A percentile compares a stretch with the other conserved stretches of the same genome.
Conservation (phyloP, 2,797 vertebrate species). For the Denticeps clupeoides region DNA sequence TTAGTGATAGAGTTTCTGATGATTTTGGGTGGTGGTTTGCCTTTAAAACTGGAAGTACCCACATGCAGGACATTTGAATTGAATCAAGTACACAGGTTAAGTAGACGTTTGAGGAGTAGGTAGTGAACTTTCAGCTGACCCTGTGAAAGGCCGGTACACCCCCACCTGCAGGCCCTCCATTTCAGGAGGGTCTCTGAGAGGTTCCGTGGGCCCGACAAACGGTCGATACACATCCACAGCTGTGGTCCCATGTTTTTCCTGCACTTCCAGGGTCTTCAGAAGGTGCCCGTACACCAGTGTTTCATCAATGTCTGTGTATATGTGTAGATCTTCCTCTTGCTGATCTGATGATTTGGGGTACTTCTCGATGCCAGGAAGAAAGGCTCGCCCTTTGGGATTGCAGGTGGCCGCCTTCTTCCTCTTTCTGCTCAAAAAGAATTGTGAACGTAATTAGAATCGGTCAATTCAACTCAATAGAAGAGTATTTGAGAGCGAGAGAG, state of each 20-base stretch:
- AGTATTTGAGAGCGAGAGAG: neutral
- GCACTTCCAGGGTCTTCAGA: constrained; percentile 46
- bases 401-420: constrained; percentile 68
- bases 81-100: too few species aligned
- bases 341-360: constrained; percentile 46
- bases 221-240: constrained; percentile 57
- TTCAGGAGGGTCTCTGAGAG: constrained; percentile 19
- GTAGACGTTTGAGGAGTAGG: too few species aligned
- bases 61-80: too few species aligned
- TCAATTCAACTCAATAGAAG: neutral
- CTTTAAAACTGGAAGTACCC: too few species aligned
- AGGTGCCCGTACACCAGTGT: constrained; percentile 75
- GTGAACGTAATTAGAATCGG: neutral
- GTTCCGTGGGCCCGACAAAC: constrained; percentile 54
- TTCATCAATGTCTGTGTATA: constrained; percentile 83
- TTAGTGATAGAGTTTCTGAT: too few species aligned
- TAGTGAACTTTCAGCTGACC: constrained; percentile 37
- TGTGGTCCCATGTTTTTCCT: constrained; percentile 21
- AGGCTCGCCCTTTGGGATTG: constrained; percentile 58
- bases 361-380: constrained; percentile 47
- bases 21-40: too few species aligned
- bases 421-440: constrained; percentile 39
- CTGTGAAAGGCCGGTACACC: constrained; percentile 58
- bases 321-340: constrained; percentile 64
- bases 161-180: constrained; percentile 41